Percentiles rank a stretch among this genome's conserved stretches.
phyloP scores from a whole-genome alignment of 2,113 vertebrate genomes.

The Callipepla squamata region DNA sequence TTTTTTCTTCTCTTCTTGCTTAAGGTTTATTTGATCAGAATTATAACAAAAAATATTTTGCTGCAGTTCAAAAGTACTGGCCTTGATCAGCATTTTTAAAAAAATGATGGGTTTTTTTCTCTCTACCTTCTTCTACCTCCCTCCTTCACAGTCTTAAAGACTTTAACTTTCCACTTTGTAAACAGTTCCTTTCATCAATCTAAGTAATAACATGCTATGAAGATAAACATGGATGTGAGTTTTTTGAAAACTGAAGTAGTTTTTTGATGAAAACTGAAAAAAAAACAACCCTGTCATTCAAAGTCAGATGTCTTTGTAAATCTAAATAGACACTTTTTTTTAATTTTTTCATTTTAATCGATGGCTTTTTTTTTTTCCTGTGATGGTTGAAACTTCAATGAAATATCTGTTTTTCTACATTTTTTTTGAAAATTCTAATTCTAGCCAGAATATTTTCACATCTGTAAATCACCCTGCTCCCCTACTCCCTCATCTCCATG shows the following conservation, averaged over 20 bases:
- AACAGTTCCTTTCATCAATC: neutral
- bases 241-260: neutral
- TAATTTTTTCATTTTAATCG: neutral
- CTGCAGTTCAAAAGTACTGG: neutral
- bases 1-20: neutral
- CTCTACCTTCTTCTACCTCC: neutral
- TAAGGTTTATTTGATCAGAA: neutral
- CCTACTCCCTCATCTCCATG: neutral
- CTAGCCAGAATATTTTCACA: neutral
- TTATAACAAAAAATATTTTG: neutral
- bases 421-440: neutral
- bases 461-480: rapidly evolving
- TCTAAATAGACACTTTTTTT: neutral
- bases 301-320: neutral
- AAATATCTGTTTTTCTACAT: neutral
- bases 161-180: neutral
- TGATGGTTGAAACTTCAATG: neutral
- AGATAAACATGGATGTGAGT: neutral
- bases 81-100: neutral
- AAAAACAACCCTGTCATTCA: neutral
- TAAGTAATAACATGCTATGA: neutral
- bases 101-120: neutral
- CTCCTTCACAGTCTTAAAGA: neutral
- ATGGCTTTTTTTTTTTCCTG: too few species aligned
- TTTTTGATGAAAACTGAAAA: neutral